Evolutionary conservation across 2,888 invertebrate genomes (phyloP).

Genomic region (Patella caerulea): DNA sequence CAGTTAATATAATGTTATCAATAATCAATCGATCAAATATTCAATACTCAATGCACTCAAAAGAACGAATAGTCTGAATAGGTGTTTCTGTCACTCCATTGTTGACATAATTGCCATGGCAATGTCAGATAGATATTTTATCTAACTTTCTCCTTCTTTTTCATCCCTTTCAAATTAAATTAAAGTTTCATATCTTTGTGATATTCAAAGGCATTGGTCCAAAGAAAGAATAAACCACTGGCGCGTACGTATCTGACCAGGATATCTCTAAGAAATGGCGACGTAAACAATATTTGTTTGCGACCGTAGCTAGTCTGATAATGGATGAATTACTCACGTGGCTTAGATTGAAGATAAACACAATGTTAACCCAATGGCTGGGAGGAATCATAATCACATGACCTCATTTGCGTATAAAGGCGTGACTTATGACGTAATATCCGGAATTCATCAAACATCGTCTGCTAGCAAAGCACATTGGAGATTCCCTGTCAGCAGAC

Average conservation of each 20-base stretch:
- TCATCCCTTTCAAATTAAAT: constrained; percentile 14
- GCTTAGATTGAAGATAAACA: background rate
- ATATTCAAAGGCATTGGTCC: too few species aligned
- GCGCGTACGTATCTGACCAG: constrained; percentile 43
- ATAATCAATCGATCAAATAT: constrained; percentile 12
- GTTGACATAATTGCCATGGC: constrained; percentile 10
- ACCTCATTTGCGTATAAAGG: background rate
- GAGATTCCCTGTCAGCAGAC: too few species aligned
- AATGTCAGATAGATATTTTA: background rate
- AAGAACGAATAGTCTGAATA: too few species aligned
- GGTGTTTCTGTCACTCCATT: background rate
- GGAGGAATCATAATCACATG: background rate
- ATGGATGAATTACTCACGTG: constrained; percentile 16
- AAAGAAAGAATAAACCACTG: background rate
- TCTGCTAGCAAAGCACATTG: constrained; percentile 8
- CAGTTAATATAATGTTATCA: background rate
- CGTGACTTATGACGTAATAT: constrained; percentile 12
- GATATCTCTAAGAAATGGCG: constrained; percentile 39
- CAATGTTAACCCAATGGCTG: background rate
- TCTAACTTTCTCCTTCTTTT: background rate
- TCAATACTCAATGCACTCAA: background rate
- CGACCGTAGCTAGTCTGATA: constrained; percentile 48
- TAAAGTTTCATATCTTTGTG: background rate
- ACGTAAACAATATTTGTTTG: constrained; percentile 50
- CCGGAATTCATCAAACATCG: constrained; percentile 12